Percentiles rank a stretch among this genome's conserved stretches.
These are phyloP conservation scores for Monochamus saltuarius DNA, from an alignment of 1,140 invertebrate genomes.

Conservation along the genomic window DNA sequence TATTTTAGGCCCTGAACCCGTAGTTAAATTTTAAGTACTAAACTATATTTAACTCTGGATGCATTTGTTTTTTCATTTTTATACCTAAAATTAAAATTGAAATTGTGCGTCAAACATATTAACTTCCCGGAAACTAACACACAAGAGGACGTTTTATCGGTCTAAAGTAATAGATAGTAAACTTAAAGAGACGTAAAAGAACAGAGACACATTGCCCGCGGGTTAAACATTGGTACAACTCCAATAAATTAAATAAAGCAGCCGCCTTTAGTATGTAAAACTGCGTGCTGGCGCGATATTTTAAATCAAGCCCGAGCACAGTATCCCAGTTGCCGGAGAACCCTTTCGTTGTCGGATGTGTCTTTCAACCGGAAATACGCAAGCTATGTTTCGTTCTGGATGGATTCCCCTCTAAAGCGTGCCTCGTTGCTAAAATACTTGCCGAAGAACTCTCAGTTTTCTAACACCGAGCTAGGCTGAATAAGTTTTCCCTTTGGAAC, in stretches of 20 bases:
- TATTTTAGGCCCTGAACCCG: no score
- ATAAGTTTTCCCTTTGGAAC: slow-evolving; percentile 13
- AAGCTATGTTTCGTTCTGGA: no score
- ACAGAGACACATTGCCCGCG: slow-evolving; percentile 33
- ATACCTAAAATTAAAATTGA: no score
- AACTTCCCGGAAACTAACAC: no score
- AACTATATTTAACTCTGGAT: no score
- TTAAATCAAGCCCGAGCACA: slow-evolving; percentile 15
- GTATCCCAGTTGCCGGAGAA: no score
- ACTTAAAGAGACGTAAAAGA: slow-evolving; percentile 43
- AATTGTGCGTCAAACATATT: no score
- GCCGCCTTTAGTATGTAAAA: slow-evolving; percentile 42
- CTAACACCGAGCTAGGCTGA: background rate
- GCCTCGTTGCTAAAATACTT: background rate
- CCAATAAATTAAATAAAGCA: slow-evolving; percentile 39
- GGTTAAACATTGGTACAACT: slow-evolving; percentile 36
- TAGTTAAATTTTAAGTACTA: no score
- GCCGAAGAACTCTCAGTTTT: no score
- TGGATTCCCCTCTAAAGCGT: background rate
- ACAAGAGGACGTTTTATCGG: slow-evolving; percentile 1
- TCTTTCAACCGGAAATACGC: no score
- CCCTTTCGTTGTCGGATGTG: no score
- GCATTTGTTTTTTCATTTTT: no score
- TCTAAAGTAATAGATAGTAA: slow-evolving; percentile 29
- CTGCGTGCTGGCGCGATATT: slow-evolving; percentile 38